Percentiles rank a stretch among this genome's conserved stretches.
These are phyloP conservation scores for Pediacus dermestoides DNA, from an alignment of 2,888 invertebrate species.

Conservation along the genomic window DNA sequence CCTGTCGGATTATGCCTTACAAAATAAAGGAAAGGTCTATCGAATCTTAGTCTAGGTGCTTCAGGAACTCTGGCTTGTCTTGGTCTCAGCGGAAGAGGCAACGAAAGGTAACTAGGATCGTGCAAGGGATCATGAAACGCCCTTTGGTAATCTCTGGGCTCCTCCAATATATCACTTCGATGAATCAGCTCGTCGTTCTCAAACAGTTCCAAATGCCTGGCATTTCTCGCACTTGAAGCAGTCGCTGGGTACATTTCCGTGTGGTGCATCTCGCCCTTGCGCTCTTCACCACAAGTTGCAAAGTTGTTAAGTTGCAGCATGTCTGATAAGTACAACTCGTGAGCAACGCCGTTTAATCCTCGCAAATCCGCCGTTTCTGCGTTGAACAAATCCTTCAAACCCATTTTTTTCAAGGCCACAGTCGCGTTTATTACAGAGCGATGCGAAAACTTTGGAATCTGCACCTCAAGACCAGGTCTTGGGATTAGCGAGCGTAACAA, in stretches of 20 bases:
- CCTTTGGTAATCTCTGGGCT: constrained; percentile 63
- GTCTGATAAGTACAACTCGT: constrained; percentile 78
- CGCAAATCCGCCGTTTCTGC: constrained; percentile 74
- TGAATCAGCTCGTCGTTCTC: not conserved
- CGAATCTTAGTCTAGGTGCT: constrained; percentile 72
- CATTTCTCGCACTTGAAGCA: constrained; percentile 39
- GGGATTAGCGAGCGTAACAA: constrained; percentile 71
- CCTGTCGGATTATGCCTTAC: constrained; percentile 91
- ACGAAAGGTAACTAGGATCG: constrained; percentile 52
- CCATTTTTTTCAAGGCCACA: constrained; percentile 73
- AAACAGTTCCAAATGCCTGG: constrained; percentile 2
- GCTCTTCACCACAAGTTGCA: constrained; percentile 74
- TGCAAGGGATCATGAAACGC: constrained; percentile 66
- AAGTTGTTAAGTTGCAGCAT: constrained; percentile 82
- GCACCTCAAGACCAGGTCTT: constrained; percentile 73
- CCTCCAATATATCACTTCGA: constrained; percentile 34
- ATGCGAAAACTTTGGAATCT: constrained; percentile 80
- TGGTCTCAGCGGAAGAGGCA: constrained; percentile 68
- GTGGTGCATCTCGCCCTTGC: constrained; percentile 71
- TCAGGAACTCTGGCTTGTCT: constrained; percentile 70
- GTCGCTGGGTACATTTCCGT: constrained; percentile 78
- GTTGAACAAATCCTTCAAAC: constrained; percentile 74
- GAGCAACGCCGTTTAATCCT: constrained; percentile 75
- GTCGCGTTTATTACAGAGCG: constrained; percentile 79
- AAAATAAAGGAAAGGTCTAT: constrained; percentile 84